Conservation (phyloP, 92 coral and sea anemone genomes). For the Epizoanthus rinbou region DNA sequence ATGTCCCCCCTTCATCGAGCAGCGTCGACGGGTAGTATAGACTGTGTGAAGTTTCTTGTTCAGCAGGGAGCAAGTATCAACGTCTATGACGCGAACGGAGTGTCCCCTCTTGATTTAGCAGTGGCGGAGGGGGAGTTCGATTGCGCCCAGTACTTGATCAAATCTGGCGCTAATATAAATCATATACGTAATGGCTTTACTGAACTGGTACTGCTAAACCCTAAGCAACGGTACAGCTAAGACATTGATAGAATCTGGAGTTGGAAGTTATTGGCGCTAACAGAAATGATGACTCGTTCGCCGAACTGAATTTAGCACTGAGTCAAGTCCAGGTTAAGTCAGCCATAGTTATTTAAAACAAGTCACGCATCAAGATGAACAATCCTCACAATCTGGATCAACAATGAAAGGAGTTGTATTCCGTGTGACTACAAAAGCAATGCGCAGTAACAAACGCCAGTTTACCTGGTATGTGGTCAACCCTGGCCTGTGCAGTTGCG, state of each 20-base stretch:
- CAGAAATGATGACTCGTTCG: background rate
- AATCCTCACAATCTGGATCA: too few species aligned
- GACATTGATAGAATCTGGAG: conserved; percentile 12
- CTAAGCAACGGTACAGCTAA: background rate
- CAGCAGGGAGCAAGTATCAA: conserved; percentile 85
- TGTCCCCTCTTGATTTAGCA: conserved; percentile 88
- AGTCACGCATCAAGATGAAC: background rate
- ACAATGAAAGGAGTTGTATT: too few species aligned
- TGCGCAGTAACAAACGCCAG: too few species aligned
- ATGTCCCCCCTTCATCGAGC: conserved; percentile 86
- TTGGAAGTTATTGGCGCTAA: background rate
- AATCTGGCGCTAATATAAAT: conserved; percentile 83
- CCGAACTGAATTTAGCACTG: background rate
- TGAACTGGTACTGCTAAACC: conserved; percentile 51
- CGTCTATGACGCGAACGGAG: conserved; percentile 75
- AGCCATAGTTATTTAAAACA: background rate
- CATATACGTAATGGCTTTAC: conserved; percentile 84
- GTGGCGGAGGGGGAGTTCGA: conserved; percentile 94
- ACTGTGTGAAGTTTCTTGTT: conserved; percentile 76
- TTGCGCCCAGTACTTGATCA: conserved; percentile 80
- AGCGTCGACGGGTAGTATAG: conserved; percentile 85
- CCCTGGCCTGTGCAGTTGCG: too few species aligned
- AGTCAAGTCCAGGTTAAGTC: background rate
- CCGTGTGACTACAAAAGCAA: too few species aligned
- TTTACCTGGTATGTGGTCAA: too few species aligned